Conservation (phyloP, 1,140 invertebrate genomes). For the Acyrthosiphon pisum region DNA sequence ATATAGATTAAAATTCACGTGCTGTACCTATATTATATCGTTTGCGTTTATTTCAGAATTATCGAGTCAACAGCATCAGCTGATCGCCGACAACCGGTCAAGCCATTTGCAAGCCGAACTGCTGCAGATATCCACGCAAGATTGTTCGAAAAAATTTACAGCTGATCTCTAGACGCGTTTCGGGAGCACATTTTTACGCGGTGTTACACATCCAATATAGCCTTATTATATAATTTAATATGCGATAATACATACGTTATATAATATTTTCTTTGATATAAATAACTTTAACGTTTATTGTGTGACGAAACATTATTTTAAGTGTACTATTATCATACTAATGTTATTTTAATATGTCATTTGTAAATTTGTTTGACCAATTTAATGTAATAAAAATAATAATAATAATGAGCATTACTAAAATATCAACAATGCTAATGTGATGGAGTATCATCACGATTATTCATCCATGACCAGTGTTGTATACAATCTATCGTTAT, state of each 20-base stretch:
- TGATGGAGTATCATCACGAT: background rate
- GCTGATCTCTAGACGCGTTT: conserved; percentile 1
- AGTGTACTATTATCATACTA: background rate
- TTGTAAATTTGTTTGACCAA: conserved; percentile 5
- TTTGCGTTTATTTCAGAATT: conserved; percentile 6
- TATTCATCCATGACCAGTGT: background rate
- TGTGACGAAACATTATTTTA: conserved; percentile 27
- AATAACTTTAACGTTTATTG: background rate
- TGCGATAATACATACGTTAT: background rate
- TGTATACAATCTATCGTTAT: background rate
- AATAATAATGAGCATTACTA: background rate
- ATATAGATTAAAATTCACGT: background rate
- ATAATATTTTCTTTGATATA: background rate
- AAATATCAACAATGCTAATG: background rate
- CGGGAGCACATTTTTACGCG: background rate
- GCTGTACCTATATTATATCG: background rate
- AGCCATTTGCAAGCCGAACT: background rate
- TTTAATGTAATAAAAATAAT: background rate
- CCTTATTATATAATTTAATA: background rate
- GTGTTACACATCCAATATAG: background rate
- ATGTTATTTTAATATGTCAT: conserved; percentile 7
- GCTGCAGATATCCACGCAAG: background rate
- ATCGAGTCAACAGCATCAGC: conserved; percentile 1
- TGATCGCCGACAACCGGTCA: background rate
- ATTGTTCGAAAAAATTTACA: conserved; percentile 37